Percentiles rank a stretch among this genome's conserved stretches.
Conservation (phyloP, 1,140 invertebrate genomes). For the Phocides pigmalion region DNA sequence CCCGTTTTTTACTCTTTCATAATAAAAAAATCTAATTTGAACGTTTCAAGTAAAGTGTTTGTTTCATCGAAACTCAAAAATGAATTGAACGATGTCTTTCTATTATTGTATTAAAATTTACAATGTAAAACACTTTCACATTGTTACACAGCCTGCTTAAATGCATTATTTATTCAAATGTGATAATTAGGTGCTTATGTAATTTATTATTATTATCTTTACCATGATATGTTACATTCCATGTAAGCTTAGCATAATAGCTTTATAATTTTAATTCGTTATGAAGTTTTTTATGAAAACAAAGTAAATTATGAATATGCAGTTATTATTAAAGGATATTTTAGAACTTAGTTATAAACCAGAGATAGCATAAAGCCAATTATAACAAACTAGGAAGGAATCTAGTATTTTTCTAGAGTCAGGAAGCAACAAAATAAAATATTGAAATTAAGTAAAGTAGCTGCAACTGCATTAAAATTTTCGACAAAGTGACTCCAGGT, state of each 20-base stretch:
- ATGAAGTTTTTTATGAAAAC: slow-evolving; percentile 6
- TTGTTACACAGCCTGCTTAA: neutral
- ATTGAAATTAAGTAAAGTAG: too few species aligned
- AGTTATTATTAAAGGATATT: too few species aligned
- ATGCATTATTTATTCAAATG: slow-evolving; percentile 19
- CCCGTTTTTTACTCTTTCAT: too few species aligned
- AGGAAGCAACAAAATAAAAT: too few species aligned
- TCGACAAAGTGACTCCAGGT: too few species aligned
- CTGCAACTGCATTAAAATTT: too few species aligned
- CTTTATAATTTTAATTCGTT: slow-evolving; percentile 28
- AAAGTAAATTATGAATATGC: neutral
- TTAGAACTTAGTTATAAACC: too few species aligned
- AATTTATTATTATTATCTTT: slow-evolving; percentile 18
- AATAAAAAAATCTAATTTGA: too few species aligned
- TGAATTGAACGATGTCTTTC: neutral
- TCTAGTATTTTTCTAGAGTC: too few species aligned
- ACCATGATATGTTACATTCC: neutral
- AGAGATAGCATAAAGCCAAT: too few species aligned
- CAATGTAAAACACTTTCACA: neutral
- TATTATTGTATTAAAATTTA: neutral
- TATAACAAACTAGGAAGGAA: too few species aligned
- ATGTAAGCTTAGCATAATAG: neutral
- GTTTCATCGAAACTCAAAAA: neutral
- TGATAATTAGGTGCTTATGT: slow-evolving; percentile 14
- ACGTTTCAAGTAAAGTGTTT: too few species aligned